phyloP scores from a whole-genome alignment of 1,140 invertebrate genomes.

The Tribolium madens region DNA sequence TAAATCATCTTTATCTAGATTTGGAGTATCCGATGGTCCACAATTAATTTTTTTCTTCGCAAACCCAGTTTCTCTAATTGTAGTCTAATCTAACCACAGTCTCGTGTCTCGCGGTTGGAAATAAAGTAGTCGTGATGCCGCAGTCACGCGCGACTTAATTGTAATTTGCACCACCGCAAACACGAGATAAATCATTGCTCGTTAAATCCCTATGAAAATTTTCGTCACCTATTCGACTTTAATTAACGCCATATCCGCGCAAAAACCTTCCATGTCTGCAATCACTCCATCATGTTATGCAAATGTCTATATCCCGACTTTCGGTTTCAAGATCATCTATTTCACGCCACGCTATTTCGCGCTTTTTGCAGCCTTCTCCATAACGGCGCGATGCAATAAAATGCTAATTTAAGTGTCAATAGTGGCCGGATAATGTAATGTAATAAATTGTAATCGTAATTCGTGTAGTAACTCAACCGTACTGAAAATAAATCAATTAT shows the following conservation, averaged over 20 bases:
- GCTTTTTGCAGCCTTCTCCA: neutral
- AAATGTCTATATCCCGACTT: constrained; percentile 2
- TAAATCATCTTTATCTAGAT: too few species aligned
- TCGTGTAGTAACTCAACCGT: constrained; percentile 13
- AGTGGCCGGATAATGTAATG: constrained; percentile 10
- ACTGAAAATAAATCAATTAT: constrained; percentile 31
- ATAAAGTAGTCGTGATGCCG: neutral
- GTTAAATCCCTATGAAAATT: neutral
- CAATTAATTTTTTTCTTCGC: neutral
- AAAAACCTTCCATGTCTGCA: constrained; percentile 2
- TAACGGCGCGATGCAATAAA: constrained; percentile 18
- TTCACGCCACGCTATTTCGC: constrained; percentile 10
- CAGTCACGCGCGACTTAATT: neutral
- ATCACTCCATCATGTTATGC: constrained; percentile 24
- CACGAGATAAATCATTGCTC: neutral
- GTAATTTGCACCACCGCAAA: neutral
- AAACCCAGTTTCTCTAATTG: neutral
- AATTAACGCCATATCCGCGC: neutral
- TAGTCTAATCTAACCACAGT: neutral
- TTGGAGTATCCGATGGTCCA: too few species aligned
- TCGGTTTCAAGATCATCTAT: constrained; percentile 21
- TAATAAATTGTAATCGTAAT: constrained; percentile 19
- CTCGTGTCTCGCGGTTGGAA: neutral
- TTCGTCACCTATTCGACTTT: neutral
- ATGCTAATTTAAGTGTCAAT: constrained; percentile 23